Conservation (phyloP, 2,797 vertebrate genomes). For the Tenualosa thibaudeaui region DNA sequence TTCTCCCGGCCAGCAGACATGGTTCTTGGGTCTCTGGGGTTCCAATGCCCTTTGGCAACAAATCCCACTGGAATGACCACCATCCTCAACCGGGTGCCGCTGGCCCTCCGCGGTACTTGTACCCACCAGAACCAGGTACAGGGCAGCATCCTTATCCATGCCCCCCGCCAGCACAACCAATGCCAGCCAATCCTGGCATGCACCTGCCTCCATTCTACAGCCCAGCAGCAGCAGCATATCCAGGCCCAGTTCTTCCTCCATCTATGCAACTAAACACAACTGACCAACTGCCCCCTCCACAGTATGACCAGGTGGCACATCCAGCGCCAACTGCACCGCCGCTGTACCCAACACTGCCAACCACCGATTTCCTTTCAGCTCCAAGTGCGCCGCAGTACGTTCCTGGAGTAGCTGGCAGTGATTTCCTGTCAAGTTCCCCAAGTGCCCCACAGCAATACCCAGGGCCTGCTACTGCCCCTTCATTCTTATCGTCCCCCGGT, state of each 20-base stretch:
- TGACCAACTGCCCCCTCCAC: background rate
- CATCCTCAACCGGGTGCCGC: background rate
- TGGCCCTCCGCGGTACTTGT: background rate
- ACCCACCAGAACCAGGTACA: background rate
- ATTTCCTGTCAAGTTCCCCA: background rate
- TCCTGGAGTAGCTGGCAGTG: background rate
- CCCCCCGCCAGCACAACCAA: background rate
- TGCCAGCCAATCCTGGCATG: background rate
- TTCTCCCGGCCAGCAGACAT: background rate
- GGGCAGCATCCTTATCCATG: background rate
- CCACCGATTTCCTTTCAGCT: background rate
- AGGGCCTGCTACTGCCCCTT: background rate
- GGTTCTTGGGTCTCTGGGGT: background rate
- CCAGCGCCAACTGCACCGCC: background rate
- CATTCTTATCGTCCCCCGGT: background rate
- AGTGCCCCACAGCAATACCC: background rate
- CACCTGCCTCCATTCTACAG: background rate
- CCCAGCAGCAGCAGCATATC: background rate
- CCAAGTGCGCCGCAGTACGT: background rate
- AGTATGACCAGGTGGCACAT: conserved; percentile 12
- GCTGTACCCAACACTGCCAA: background rate
- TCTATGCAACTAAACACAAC: background rate
- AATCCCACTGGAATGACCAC: background rate
- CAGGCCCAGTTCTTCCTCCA: background rate
- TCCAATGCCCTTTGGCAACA: background rate